These are phyloP conservation scores for Neoarius graeffei DNA, from an alignment of 2,113 vertebrate species.

Conservation along the genomic window DNA sequence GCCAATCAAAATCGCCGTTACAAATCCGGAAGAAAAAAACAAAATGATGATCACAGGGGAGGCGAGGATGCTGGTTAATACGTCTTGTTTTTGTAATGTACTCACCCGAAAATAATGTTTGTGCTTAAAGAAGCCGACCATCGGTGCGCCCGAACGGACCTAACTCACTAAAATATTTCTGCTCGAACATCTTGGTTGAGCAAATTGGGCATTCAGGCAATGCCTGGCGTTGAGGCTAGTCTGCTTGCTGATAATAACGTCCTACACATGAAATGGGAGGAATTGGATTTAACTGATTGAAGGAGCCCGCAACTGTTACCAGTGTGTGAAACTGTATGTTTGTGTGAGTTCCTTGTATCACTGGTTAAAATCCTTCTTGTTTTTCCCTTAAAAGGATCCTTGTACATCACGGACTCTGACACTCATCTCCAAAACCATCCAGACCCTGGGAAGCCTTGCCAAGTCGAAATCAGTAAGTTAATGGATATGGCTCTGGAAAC, in stretches of 20 bases:
- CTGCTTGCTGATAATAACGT: background rate
- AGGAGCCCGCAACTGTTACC: background rate
- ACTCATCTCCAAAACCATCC: constrained; percentile 97
- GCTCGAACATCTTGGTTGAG: too few species aligned
- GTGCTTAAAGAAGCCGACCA: too few species aligned
- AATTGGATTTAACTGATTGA: background rate
- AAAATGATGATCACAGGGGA: too few species aligned
- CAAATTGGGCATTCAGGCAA: too few species aligned
- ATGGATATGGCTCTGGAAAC: background rate
- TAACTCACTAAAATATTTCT: too few species aligned
- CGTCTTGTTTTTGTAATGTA: too few species aligned
- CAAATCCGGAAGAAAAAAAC: too few species aligned
- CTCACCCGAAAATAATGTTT: too few species aligned
- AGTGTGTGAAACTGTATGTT: background rate
- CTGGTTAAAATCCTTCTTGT: background rate
- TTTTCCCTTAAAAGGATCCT: constrained; percentile 77
- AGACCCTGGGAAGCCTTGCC: constrained; percentile 94
- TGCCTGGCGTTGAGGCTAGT: too few species aligned
- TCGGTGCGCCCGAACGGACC: too few species aligned
- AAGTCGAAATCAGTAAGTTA: constrained; percentile 96
- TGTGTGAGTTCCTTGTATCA: background rate
- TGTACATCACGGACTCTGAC: constrained; percentile 94
- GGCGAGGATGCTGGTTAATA: too few species aligned
- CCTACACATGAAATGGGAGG: background rate
- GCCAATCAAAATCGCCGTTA: too few species aligned